These are phyloP conservation scores for Andrena hattorfiana DNA, from an alignment of 2,888 invertebrate species.

Conservation along the genomic window DNA sequence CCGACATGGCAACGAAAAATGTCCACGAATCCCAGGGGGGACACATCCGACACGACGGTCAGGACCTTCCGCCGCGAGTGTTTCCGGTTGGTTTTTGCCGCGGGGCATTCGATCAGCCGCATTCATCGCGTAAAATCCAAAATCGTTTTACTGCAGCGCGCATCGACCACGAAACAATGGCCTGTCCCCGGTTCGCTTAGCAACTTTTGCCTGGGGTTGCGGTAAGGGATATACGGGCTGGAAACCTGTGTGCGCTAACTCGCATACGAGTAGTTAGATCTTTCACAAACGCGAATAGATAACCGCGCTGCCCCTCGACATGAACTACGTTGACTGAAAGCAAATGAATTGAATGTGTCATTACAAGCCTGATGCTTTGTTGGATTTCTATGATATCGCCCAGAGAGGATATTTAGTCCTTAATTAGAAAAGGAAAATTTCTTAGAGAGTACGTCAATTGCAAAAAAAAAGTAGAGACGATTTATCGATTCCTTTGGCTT, in stretches of 20 bases:
- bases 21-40: constrained; percentile 28
- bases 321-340: too few species aligned
- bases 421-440: too few species aligned
- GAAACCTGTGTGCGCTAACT: background rate
- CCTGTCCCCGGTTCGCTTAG: background rate
- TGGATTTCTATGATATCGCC: too few species aligned
- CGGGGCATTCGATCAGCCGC: constrained; percentile 51
- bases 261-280: background rate
- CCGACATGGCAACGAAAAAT: constrained; percentile 37
- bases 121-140: constrained; percentile 63
- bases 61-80: constrained; percentile 35
- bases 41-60: constrained; percentile 57
- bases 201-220: constrained; percentile 3
- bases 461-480: too few species aligned
- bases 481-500: too few species aligned
- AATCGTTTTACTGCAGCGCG: constrained; percentile 52
- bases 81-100: constrained; percentile 43
- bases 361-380: too few species aligned
- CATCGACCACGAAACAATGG: constrained; percentile 54
- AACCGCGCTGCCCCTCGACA: too few species aligned
- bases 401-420: too few species aligned
- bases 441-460: too few species aligned
- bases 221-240: background rate
- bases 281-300: background rate
- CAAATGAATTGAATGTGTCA: too few species aligned